Conservation (phyloP, 1,140 invertebrate genomes). For the Penaeus chinensis region DNA sequence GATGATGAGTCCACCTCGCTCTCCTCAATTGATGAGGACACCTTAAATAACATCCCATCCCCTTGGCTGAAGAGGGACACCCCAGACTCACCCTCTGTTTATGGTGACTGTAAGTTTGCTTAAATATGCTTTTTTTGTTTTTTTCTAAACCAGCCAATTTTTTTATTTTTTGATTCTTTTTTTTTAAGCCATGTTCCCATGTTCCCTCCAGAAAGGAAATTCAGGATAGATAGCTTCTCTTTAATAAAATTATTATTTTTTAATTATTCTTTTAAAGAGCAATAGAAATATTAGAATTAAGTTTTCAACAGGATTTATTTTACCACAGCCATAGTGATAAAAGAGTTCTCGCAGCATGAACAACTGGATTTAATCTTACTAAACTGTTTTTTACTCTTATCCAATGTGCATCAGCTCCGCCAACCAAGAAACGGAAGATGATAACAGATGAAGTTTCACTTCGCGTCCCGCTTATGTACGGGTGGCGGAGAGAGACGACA, state of each 20-base stretch:
- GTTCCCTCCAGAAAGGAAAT: too few species aligned
- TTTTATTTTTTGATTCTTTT: background rate
- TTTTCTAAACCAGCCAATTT: background rate
- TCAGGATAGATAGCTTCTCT: too few species aligned
- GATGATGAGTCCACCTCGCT: slow-evolving; percentile 57
- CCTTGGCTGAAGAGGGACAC: slow-evolving; percentile 56
- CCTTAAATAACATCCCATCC: slow-evolving; percentile 48
- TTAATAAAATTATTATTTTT: too few species aligned
- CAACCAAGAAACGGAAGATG: slow-evolving; percentile 66
- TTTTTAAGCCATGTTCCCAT: background rate
- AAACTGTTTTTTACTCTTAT: background rate
- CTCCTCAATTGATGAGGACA: slow-evolving; percentile 48
- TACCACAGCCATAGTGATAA: background rate
- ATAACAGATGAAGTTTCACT: slow-evolving; percentile 73
- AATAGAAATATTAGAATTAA: too few species aligned
- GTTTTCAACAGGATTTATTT: too few species aligned
- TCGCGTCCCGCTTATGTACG: slow-evolving; percentile 80
- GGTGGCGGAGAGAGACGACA: slow-evolving; percentile 90
- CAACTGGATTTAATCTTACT: background rate
- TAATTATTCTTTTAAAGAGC: too few species aligned
- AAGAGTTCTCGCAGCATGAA: background rate
- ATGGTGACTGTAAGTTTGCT: slow-evolving; percentile 49
- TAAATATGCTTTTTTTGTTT: background rate
- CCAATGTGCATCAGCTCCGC: slow-evolving; percentile 55
- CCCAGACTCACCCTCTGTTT: slow-evolving; percentile 43